Evolutionary conservation across 1,140 invertebrate genomes (phyloP).

Genomic region (Drosophila eugracilis): DNA sequence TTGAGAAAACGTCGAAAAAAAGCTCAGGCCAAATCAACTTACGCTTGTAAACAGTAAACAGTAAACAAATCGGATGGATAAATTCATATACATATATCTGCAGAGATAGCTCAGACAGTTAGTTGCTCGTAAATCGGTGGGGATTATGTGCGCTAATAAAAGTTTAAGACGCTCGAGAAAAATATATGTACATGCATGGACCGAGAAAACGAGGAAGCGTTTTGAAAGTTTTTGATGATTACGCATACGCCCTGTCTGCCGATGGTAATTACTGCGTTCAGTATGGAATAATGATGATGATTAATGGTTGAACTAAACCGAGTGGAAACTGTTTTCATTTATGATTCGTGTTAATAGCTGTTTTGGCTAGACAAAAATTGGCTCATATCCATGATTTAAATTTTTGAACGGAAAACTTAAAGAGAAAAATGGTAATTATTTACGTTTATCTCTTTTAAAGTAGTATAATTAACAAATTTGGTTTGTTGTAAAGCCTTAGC

Average conservation of each 20-base stretch:
- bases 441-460: no score
- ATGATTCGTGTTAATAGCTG: conserved; percentile 3
- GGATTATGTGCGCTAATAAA: conserved; percentile 77
- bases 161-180: conserved; percentile 60
- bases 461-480: no score
- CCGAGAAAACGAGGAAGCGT: conserved; percentile 24
- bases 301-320: conserved; percentile 15
- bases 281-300: conserved; percentile 20
- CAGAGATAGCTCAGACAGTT: conserved; percentile 43
- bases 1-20: conserved; percentile 24
- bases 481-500: no score
- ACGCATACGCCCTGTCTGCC: conserved; percentile 62
- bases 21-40: conserved; percentile 62
- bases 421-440: background rate
- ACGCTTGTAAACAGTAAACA: conserved; percentile 79
- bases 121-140: conserved; percentile 74
- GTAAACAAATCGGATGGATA: conserved; percentile 66
- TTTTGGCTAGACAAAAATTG: background rate
- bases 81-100: conserved; percentile 3
- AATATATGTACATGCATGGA: conserved; percentile 9
- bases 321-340: background rate
- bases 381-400: background rate
- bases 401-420: no score
- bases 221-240: conserved; percentile 49
- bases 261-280: conserved; percentile 22